A percentile compares a stretch with the other conserved stretches of the same genome.
These are phyloP conservation scores for Lasiurus cinereus DNA, from an alignment of 2,113 vertebrate genomes.

Conservation along the genomic window DNA sequence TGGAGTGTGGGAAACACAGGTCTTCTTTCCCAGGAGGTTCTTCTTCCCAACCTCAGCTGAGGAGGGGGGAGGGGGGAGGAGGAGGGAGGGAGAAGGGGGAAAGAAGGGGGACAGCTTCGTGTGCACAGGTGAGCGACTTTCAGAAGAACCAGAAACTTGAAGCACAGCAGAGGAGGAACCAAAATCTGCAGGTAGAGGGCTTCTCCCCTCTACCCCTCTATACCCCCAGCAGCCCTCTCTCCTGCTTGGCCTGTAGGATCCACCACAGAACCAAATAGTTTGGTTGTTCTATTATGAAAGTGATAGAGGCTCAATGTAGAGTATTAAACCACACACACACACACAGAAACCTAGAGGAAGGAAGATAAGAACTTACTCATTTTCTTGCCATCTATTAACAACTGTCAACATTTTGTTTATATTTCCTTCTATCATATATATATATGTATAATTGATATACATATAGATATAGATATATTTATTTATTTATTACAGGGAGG, in stretches of 20 bases:
- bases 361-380: not conserved
- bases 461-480: too few species aligned
- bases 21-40: not conserved
- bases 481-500: too few species aligned
- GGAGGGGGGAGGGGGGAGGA: too few species aligned
- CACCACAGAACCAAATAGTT: slow-evolving; percentile 53
- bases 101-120: not conserved
- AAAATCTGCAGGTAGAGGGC: not conserved
- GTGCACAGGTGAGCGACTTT: slow-evolving; percentile 12
- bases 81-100: too few species aligned
- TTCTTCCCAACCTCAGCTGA: not conserved
- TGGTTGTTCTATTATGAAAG: not conserved
- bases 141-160: not conserved
- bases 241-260: not conserved
- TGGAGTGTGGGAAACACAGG: not conserved
- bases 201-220: not conserved
- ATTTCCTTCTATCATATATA: not conserved
- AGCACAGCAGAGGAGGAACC: not conserved
- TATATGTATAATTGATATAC: too few species aligned
- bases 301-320: not conserved
- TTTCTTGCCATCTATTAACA: slow-evolving; percentile 17
- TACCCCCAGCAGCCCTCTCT: not conserved
- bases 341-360: not conserved
- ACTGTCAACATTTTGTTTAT: not conserved
- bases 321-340: not conserved